A percentile compares a stretch with the other conserved stretches of the same genome.
Conservation (phyloP, 1,140 invertebrate species). For the Drosophila nigromelanica region DNA sequence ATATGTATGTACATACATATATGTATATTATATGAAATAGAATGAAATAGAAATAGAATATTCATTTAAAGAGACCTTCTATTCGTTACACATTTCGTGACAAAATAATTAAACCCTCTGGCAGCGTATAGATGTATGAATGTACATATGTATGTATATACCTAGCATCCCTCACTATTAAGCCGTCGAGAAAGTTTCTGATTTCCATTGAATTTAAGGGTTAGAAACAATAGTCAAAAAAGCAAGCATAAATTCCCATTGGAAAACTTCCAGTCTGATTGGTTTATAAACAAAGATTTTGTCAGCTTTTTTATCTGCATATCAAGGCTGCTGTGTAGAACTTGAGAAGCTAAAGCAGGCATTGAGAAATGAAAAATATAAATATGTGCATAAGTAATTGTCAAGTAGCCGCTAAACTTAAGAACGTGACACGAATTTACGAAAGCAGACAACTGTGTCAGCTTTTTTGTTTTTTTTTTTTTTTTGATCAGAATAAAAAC, state of each 20-base stretch:
- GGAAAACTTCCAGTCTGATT: not conserved
- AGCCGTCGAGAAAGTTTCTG: too few species aligned
- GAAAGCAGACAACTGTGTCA: constrained; percentile 35
- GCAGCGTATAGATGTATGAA: too few species aligned
- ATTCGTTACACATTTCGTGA: too few species aligned
- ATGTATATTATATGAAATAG: too few species aligned
- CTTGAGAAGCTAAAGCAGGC: constrained; percentile 1
- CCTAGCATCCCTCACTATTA: too few species aligned
- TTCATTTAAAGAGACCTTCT: too few species aligned
- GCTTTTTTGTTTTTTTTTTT: constrained; percentile 20
- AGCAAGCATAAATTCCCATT: not conserved
- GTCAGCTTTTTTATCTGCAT: not conserved
- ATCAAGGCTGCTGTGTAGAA: constrained; percentile 9
- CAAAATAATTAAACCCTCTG: too few species aligned
- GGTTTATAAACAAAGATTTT: not conserved
- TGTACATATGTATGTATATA: too few species aligned
- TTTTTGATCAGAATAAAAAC: constrained; percentile 7
- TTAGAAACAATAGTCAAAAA: not conserved
- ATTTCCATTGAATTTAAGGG: not conserved
- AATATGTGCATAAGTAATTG: constrained; percentile 44
- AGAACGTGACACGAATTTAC: constrained; percentile 39
- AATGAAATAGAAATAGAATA: too few species aligned
- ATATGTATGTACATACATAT: too few species aligned
- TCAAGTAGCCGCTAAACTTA: constrained; percentile 24
- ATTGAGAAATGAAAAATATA: constrained; percentile 21